phyloP scores from a whole-genome alignment of 1,140 invertebrate species.

The Listronotus bonariensis region DNA sequence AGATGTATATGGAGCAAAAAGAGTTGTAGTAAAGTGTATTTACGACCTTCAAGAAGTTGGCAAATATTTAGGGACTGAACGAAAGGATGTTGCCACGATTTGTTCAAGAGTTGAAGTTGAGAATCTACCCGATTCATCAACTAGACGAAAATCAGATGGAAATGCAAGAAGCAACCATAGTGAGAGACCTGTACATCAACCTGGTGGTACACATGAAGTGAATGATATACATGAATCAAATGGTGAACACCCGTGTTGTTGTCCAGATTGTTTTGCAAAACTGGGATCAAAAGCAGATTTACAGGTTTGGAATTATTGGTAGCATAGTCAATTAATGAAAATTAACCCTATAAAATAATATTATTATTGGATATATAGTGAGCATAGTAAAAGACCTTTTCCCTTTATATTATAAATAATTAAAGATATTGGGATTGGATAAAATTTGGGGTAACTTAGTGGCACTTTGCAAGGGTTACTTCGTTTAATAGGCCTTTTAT shows the following conservation, averaged over 20 bases:
- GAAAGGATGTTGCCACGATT: slow-evolving; percentile 12
- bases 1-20: slow-evolving; percentile 18
- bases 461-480: too few relatives aligned
- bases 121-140: neutral
- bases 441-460: too few relatives aligned
- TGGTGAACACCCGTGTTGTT: slow-evolving; percentile 1
- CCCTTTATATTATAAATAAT: too few relatives aligned
- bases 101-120: slow-evolving; percentile 6
- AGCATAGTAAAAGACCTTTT: too few relatives aligned
- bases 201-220: neutral
- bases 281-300: neutral
- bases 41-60: slow-evolving; percentile 21
- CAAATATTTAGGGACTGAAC: slow-evolving; percentile 17
- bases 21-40: slow-evolving; percentile 25
- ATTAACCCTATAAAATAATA: too few relatives aligned
- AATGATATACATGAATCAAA: neutral
- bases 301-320: neutral
- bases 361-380: too few relatives aligned
- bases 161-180: neutral
- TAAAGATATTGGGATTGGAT: too few relatives aligned
- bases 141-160: neutral
- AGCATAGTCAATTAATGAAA: too few relatives aligned
- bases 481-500: too few relatives aligned
- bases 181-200: neutral
- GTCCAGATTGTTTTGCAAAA: slow-evolving; percentile 9